These are phyloP conservation scores for Poeciliopsis retropinna DNA, from an alignment of 2,113 vertebrate genomes.

Conservation along the genomic window DNA sequence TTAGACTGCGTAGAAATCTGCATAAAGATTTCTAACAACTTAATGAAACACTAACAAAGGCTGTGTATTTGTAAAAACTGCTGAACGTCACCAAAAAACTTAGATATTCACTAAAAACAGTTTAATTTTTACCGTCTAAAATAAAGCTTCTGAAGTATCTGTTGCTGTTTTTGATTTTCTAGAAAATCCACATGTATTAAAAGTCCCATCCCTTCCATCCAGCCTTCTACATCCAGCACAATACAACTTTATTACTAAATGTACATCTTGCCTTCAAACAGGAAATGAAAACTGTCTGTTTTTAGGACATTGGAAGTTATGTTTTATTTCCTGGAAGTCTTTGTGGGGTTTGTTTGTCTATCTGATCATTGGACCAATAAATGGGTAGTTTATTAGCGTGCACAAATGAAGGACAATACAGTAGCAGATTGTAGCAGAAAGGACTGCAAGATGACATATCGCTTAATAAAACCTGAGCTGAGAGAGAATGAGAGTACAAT, in stretches of 20 bases:
- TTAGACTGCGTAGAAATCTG: no score
- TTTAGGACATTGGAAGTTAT: conserved; percentile 4
- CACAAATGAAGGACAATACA: conserved; percentile 28
- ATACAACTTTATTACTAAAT: conserved; percentile 9
- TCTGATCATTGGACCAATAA: conserved; percentile 39
- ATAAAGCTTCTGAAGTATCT: background rate
- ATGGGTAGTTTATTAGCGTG: conserved; percentile 31
- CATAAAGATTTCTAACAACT: no score
- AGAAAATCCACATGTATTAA: background rate
- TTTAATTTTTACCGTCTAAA: no score
- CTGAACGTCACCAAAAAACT: no score
- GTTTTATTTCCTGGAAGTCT: background rate
- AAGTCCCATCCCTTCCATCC: background rate
- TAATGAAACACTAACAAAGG: no score
- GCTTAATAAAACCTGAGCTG: conserved; percentile 43
- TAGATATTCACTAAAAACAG: no score
- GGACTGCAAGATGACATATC: conserved; percentile 34
- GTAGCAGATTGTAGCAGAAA: background rate
- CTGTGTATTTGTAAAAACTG: no score
- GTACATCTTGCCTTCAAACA: background rate
- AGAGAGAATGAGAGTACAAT: conserved; percentile 12
- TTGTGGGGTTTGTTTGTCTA: conserved; percentile 22
- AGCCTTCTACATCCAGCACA: background rate
- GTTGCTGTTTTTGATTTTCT: background rate
- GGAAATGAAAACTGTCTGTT: conserved; percentile 1